Percentiles rank a stretch among this genome's conserved stretches.
Conservation (phyloP, 2,888 invertebrate genomes). For the Diploptera punctata region DNA sequence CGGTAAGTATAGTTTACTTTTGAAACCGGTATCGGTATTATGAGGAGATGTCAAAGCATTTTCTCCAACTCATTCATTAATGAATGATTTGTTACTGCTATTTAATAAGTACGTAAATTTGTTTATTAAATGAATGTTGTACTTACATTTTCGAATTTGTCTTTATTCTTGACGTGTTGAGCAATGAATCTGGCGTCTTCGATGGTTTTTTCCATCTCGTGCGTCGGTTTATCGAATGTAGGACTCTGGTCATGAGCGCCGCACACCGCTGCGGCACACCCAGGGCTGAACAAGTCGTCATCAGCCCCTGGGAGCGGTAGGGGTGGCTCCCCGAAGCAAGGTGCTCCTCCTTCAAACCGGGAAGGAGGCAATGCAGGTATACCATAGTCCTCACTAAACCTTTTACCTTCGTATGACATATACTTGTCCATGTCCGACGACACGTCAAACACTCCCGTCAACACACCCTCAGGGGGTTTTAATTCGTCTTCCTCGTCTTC, state of each 20-base stretch:
- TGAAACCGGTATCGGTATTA: no score
- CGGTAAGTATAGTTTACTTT: no score
- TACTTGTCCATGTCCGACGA: conserved; percentile 71
- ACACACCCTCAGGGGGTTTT: conserved; percentile 65
- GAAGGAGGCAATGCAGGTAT: conserved; percentile 61
- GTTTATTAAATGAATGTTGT: no score
- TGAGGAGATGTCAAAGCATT: no score
- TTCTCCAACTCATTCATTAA: no score
- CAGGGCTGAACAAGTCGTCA: conserved; percentile 83
- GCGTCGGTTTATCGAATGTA: conserved; percentile 79
- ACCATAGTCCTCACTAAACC: conserved; percentile 75
- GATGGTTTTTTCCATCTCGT: conserved; percentile 91
- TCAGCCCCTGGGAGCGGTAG: conserved; percentile 77
- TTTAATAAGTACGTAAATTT: no score
- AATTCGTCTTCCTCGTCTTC: conserved; percentile 55
- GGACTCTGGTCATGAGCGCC: conserved; percentile 72
- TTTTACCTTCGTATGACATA: conserved; percentile 59
- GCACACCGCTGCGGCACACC: conserved; percentile 54
- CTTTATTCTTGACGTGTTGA: conserved; percentile 94
- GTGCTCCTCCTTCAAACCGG: conserved; percentile 47
- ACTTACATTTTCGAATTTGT: conserved; percentile 93
- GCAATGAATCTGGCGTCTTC: conserved; percentile 94
- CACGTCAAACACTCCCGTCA: conserved; percentile 74
- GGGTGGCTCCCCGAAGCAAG: conserved; percentile 70
- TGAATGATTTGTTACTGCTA: no score